Evolutionary conservation across 2,113 vertebrate genomes (phyloP).

Genomic region (Anoura caudifer): DNA sequence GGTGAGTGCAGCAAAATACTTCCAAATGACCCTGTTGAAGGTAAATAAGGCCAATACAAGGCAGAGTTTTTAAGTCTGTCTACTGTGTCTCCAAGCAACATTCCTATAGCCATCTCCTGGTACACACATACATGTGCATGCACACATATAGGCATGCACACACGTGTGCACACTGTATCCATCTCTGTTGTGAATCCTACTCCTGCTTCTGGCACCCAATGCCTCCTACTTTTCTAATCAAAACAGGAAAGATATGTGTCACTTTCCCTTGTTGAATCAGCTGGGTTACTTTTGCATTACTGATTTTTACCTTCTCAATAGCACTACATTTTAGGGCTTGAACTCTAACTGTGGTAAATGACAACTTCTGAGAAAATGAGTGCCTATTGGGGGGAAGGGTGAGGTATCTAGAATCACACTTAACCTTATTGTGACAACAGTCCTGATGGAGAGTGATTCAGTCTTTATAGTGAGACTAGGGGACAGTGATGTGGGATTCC

Average conservation of each 20-base stretch:
- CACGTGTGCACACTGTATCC: not conserved
- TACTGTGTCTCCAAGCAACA: not conserved
- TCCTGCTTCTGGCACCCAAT: not conserved
- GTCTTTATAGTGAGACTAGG: not conserved
- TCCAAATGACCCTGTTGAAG: not conserved
- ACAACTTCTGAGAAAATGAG: not conserved
- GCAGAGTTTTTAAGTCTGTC: not conserved
- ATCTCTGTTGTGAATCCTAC: not conserved
- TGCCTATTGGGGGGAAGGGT: too few species aligned
- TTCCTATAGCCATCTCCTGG: not conserved
- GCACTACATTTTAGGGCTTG: not conserved
- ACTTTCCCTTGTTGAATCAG: not conserved
- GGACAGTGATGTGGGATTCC: too few species aligned
- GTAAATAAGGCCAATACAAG: not conserved
- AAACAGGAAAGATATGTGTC: not conserved
- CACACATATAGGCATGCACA: not conserved
- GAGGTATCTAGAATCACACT: not conserved
- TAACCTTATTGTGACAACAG: not conserved
- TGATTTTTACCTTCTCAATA: constrained; percentile 9
- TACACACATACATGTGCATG: too few species aligned
- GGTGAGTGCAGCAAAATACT: constrained; percentile 30
- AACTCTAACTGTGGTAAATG: not conserved
- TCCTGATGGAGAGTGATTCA: not conserved
- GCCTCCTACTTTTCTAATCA: not conserved
- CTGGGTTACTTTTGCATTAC: not conserved